Conservation (phyloP, 2,797 vertebrate genomes). For the Odontamblyopus rebecca region DNA sequence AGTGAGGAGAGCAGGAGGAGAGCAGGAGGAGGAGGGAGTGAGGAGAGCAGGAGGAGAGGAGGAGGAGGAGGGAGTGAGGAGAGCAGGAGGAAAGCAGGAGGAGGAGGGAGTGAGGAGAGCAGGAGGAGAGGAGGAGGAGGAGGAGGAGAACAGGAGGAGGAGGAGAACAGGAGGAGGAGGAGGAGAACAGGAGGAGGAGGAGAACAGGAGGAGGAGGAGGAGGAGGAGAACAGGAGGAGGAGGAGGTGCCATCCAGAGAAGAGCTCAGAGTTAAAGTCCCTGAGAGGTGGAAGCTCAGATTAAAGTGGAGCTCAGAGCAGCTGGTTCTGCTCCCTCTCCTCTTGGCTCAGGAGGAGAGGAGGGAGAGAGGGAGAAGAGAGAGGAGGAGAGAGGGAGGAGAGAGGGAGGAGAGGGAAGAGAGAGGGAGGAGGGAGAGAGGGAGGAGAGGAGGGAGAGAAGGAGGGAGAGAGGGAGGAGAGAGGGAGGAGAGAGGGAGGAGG, state of each 20-base stretch:
- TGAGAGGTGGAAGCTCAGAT: conserved; percentile 63
- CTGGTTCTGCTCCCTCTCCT: conserved; percentile 58
- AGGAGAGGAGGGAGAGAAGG: too few species aligned
- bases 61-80: conserved; percentile 6
- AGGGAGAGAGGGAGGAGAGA: too few species aligned
- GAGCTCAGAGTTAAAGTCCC: conserved; percentile 67
- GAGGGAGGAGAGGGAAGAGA: too few species aligned
- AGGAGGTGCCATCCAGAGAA: conserved; percentile 65
- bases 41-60: background rate
- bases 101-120: conserved; percentile 27
- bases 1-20: background rate
- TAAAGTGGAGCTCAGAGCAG: conserved; percentile 68
- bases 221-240: background rate
- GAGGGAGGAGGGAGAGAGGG: too few species aligned
- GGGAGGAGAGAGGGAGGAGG: too few species aligned
- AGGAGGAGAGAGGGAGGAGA: too few species aligned
- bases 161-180: too few species aligned
- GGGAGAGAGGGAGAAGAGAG: too few species aligned
- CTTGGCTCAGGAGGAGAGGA: conserved; percentile 24
- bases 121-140: conserved; percentile 41
- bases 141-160: conserved; percentile 46
- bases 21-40: conserved; percentile 48
- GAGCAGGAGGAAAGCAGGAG: background rate
- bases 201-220: too few species aligned
- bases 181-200: too few species aligned